Conservation (phyloP, 2,797 vertebrate genomes). For the Lophotriccus pileatus region DNA sequence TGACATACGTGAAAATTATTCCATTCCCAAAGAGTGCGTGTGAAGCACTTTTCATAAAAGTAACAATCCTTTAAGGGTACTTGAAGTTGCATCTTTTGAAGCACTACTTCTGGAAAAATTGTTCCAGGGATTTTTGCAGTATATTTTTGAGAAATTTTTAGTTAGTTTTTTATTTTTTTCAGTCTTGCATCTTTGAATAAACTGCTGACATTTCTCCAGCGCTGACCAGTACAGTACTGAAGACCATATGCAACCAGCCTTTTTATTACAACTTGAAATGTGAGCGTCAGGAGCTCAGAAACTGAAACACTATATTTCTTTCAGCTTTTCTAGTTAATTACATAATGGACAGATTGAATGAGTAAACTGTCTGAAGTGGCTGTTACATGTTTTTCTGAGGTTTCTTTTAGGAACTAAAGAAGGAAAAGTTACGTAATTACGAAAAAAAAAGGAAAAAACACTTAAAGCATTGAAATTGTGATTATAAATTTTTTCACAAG, state of each 20-base stretch:
- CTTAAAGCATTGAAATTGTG: neutral
- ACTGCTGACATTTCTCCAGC: neutral
- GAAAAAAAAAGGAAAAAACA: neutral
- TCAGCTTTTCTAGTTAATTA: constrained; percentile 42
- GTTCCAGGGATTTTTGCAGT: neutral
- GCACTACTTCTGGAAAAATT: neutral
- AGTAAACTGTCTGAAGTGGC: constrained; percentile 6
- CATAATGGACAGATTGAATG: constrained; percentile 36
- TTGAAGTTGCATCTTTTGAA: neutral
- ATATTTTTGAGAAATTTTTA: neutral
- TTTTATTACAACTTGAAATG: constrained; percentile 6
- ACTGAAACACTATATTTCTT: neutral
- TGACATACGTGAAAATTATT: neutral
- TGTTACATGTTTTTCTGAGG: neutral
- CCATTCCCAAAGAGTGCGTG: neutral
- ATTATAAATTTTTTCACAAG: constrained; percentile 20
- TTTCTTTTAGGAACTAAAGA: neutral
- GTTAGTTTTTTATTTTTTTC: neutral
- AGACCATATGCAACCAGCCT: neutral
- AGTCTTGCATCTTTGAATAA: neutral
- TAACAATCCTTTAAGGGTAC: neutral
- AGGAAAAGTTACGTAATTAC: neutral
- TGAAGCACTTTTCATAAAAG: neutral
- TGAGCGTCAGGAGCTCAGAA: neutral
- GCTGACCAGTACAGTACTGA: neutral